Conservation (phyloP, 2,113 vertebrate genomes). For the Tragulus kanchil region DNA sequence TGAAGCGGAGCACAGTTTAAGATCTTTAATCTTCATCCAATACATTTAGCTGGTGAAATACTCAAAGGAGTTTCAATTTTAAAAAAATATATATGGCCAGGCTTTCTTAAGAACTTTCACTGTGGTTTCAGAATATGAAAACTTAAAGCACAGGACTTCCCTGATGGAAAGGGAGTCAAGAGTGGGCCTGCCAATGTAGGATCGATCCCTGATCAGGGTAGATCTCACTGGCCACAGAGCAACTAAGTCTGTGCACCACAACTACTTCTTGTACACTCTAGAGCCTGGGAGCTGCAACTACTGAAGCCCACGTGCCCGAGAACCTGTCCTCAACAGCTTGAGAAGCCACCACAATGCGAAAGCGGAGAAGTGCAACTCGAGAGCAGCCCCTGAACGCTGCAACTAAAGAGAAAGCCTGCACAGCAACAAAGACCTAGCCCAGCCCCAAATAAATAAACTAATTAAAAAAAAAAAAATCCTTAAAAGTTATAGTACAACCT, state of each 20-base stretch:
- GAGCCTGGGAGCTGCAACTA: neutral
- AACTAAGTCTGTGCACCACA: neutral
- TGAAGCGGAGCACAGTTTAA: accelerated
- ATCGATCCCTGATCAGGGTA: neutral
- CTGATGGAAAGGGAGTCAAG: neutral
- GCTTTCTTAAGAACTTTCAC: neutral
- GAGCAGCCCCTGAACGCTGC: accelerated
- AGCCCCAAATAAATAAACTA: neutral
- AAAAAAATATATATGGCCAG: neutral
- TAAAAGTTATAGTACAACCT: neutral
- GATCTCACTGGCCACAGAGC: neutral
- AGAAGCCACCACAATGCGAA: accelerated
- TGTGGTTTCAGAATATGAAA: neutral
- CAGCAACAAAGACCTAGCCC: neutral
- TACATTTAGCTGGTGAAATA: neutral
- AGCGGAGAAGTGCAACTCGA: neutral
- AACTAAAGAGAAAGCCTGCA: accelerated
- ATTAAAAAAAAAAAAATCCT: neutral
- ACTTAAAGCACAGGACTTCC: neutral
- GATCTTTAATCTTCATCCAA: neutral
- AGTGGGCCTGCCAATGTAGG: neutral
- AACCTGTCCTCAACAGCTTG: neutral
- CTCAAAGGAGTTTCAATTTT: neutral
- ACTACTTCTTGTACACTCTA: neutral
- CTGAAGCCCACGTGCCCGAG: neutral